Percentiles rank a stretch among this genome's conserved stretches.
These are phyloP conservation scores for Hyperoodon ampullatus DNA, from an alignment of 2,113 vertebrate species.

Conservation along the genomic window DNA sequence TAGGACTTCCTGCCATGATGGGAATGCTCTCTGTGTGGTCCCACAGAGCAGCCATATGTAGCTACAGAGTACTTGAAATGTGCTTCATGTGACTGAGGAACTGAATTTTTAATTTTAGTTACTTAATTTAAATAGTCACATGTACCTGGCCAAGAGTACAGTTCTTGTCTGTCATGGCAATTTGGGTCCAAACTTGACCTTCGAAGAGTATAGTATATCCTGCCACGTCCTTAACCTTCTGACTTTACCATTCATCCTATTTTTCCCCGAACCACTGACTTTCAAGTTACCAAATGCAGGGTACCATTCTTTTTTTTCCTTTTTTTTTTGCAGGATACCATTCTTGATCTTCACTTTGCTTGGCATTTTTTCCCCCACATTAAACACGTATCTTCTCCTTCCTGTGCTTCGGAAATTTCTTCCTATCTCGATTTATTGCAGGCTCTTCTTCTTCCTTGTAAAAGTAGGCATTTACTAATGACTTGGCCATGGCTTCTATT, in stretches of 20 bases:
- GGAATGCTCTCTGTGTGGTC: not conserved
- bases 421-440: not conserved
- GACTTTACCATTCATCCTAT: not conserved
- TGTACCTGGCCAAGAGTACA: too few relatives aligned
- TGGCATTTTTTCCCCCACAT: not conserved
- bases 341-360: not conserved
- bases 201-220: not conserved
- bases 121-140: not conserved
- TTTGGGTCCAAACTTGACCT: not conserved
- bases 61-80: not conserved
- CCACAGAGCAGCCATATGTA: fast-evolving
- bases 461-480: not conserved
- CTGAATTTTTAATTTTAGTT: not conserved
- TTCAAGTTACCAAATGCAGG: not conserved
- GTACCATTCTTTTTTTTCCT: not conserved
- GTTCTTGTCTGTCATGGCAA: not conserved
- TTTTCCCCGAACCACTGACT: not conserved
- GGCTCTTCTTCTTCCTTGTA: not conserved
- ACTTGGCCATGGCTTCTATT: not conserved
- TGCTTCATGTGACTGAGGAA: not conserved
- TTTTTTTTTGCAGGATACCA: not conserved
- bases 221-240: not conserved
- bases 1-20: not conserved
- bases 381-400: not conserved
- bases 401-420: not conserved